Base-by-base conservation (phyloP, 2,888 invertebrate species). In the Coleophora deauratella region DNA sequence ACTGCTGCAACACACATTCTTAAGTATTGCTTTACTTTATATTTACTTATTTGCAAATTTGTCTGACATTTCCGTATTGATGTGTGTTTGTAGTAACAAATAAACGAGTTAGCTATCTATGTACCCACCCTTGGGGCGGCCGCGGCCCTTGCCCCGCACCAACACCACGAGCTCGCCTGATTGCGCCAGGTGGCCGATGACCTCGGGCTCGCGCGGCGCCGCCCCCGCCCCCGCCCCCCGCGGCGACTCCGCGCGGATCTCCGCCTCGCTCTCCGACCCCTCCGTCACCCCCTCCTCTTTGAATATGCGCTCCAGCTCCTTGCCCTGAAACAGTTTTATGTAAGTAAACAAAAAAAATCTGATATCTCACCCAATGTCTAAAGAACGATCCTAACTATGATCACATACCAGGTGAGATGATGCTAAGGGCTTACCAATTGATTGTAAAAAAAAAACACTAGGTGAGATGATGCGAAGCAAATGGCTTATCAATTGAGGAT, bases 241-340 rank as follows among this genome's bases (percentile, higher is more conserved):
- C 3, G 21, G 21, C 21, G 47, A 40, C 1, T 54, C 44, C 0
- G 35, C 31, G 4, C 57, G 55, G 21, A 56, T 40, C 1, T 84
- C 85, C 2, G 59, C 60, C 9, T 87, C 87, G 35, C 74, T 79
- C 21, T 90, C 90, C 33, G 86, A 87, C 28, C 87, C 89, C 42
- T 91, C 91, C 21, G 88, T 89, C 9, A 93, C 88, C 1, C 92
- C 93, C 69, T 91, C 91, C 57, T 92, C 90, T 55, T 88, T 87
- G 52, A 92, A 90, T 51, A 93, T 91, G 50, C 90, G 86, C 55
- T 93, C 93, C 38, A 93, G 72, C 69, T 93, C 93, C 66, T 91
- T 91, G 3, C 93, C 93, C 87, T 92, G 15, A 66, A 55, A 50
- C n/a, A n/a, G n/a, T n/a, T n/a, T n/a, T n/a, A n/a, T n/a, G n/a